Conservation (phyloP, 2,113 vertebrate genomes). For the Scomber japonicus region DNA sequence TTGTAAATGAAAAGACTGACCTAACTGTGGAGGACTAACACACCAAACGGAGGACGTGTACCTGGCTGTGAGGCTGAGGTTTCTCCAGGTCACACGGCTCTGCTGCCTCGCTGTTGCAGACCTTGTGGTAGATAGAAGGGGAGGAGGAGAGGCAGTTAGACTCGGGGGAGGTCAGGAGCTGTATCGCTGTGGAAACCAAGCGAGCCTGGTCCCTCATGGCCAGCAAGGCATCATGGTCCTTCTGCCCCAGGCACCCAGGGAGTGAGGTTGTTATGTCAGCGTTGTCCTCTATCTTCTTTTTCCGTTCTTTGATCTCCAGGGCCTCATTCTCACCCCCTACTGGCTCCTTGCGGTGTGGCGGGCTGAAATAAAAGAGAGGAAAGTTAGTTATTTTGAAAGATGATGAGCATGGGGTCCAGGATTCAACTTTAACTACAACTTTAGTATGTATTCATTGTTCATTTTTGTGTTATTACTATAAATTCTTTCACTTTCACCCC, state of each 20-base stretch:
- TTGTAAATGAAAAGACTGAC: too few relatives aligned
- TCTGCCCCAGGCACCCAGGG: conserved; percentile 80
- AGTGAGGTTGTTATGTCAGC: conserved; percentile 59
- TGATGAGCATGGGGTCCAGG: too few relatives aligned
- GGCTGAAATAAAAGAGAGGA: conserved; percentile 48
- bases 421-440: too few relatives aligned
- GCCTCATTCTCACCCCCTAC: conserved; percentile 80
- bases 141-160: conserved; percentile 88
- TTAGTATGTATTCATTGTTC: too few relatives aligned
- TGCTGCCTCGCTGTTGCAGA: conserved; percentile 86
- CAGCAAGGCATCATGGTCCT: conserved; percentile 89
- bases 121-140: conserved; percentile 85
- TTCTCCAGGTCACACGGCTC: conserved; percentile 89
- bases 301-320: conserved; percentile 80
- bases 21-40: too few relatives aligned
- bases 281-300: conserved; percentile 59
- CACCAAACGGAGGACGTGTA: conserved; percentile 6
- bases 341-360: conserved; percentile 81
- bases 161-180: conserved; percentile 91
- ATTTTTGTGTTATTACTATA: too few relatives aligned
- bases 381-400: too few relatives aligned
- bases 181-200: conserved; percentile 93
- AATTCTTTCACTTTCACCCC: too few relatives aligned
- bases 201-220: conserved; percentile 92
- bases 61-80: conserved; percentile 78